Evolutionary conservation across 2,113 vertebrate genomes (phyloP), one percentile per base, ranked within the genome.

Genomic region (Dasyprocta punctata): DNA sequence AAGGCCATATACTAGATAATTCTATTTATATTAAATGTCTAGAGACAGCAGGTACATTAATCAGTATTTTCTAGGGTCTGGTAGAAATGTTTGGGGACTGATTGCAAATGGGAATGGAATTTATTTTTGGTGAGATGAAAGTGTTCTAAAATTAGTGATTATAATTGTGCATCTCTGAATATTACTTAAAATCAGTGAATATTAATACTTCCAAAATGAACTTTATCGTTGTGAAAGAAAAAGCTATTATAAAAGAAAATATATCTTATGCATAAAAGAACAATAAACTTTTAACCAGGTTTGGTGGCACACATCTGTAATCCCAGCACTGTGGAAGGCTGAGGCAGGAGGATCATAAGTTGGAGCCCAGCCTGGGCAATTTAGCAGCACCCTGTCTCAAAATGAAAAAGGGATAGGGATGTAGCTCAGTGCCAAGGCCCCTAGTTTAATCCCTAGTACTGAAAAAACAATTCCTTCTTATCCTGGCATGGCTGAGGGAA

Each of bases 161-260:
- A 52, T 75, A 54, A 78, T 38, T 88, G 12, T 54, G 84, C 61
- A 78, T 36, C 41, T 92, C 7, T 86, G 17, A 81, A 24, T 52
- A 52, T 63, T 81, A 73, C n/a, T 81, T n/a, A 82, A 56, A 87
- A 41, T 92, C 4, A 84, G 52, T 92, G 41, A 89, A 69, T 61
- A 54, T 41, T 71, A 71, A 61, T 71, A 81, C n/a, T 95, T 44
- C 41, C 67, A 83, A 96, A 81, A 87, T 85, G 5, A 89, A 36
- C 69, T 56, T 77, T 54, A 90, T 73, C 26, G 16, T 47, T 86
- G 47, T 38, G 44, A 44, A 91, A 88, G 47, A 16, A 63, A 86
- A 61, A 61, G 38, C 28, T 44, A 63, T 61, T 78, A 69, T 28
- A 24, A 75, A 87, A 91, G 75, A 36, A 71, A 89, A 88, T 81